Evolutionary conservation across 2,113 vertebrate genomes (phyloP).

Genomic region (Myodes glareolus): DNA sequence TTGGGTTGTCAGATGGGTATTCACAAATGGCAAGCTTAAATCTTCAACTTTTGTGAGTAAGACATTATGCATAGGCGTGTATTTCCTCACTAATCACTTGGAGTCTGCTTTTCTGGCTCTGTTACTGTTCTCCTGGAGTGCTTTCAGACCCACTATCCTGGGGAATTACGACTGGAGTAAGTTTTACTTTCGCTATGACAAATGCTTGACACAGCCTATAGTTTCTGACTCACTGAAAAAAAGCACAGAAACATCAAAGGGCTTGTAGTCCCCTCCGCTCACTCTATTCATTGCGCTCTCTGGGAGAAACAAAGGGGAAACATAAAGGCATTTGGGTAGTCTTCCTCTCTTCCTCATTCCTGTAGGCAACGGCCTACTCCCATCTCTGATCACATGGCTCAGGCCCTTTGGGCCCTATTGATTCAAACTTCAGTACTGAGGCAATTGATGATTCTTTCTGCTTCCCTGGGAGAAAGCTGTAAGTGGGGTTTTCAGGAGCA

Average conservation of each 20-base stretch:
- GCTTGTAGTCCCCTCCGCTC: background rate
- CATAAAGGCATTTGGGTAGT: background rate
- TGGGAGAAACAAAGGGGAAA: background rate
- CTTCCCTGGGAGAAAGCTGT: background rate
- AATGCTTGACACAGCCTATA: background rate
- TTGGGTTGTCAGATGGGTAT: constrained; percentile 26
- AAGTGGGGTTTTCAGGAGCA: background rate
- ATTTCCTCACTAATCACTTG: background rate
- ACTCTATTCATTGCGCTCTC: background rate
- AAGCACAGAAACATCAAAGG: constrained; percentile 7
- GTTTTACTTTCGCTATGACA: background rate
- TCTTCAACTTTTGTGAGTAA: constrained; percentile 9
- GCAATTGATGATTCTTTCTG: background rate
- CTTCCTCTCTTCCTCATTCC: background rate
- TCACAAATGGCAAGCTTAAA: constrained; percentile 43
- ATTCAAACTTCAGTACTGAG: background rate
- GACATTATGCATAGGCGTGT: background rate
- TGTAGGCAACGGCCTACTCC: background rate
- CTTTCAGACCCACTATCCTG: constrained; percentile 27
- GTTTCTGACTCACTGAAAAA: background rate
- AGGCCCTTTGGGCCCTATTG: background rate
- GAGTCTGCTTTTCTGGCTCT: constrained; percentile 5
- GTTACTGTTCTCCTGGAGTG: constrained; percentile 20
- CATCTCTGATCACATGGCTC: background rate
- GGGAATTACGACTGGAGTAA: background rate